phyloP scores from a whole-genome alignment of 1,140 invertebrate species.

The Euwallacea similis region DNA sequence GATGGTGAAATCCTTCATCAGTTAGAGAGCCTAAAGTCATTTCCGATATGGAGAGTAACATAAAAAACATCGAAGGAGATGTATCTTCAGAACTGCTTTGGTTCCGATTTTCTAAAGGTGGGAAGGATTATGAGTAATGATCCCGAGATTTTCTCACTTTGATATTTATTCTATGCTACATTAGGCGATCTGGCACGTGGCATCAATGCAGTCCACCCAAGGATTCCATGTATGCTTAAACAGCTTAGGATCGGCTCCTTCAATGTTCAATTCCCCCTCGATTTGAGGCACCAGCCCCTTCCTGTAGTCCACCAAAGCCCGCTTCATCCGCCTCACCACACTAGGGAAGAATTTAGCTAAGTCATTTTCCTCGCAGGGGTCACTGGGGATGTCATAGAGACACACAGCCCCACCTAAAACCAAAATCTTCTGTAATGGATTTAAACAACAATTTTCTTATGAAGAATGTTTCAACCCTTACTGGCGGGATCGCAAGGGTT shows the following conservation, averaged over 20 bases:
- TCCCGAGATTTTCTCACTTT: too few species aligned
- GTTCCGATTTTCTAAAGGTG: too few species aligned
- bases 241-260: slow-evolving; percentile 52
- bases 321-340: slow-evolving; percentile 54
- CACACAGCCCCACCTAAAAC: slow-evolving; percentile 56
- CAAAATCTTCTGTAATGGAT: slow-evolving; percentile 5
- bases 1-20: too few species aligned
- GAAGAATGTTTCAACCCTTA: slow-evolving; percentile 37
- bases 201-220: slow-evolving; percentile 52
- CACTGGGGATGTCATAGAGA: slow-evolving; percentile 63
- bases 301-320: slow-evolving; percentile 53
- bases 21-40: too few species aligned
- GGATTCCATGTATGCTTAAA: slow-evolving; percentile 57
- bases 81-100: too few species aligned
- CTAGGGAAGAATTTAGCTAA: slow-evolving; percentile 55
- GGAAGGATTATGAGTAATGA: too few species aligned
- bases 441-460: slow-evolving; percentile 6
- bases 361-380: slow-evolving; percentile 69
- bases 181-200: slow-evolving; percentile 35
- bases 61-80: too few species aligned
- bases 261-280: slow-evolving; percentile 49
- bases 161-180: neutral
- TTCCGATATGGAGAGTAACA: too few species aligned
- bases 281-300: slow-evolving; percentile 51
- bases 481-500: slow-evolving; percentile 51